Evolutionary conservation across 2,888 invertebrate genomes (phyloP), one percentile per base, ranked within the genome.

Genomic region (Thera obeliscata): DNA sequence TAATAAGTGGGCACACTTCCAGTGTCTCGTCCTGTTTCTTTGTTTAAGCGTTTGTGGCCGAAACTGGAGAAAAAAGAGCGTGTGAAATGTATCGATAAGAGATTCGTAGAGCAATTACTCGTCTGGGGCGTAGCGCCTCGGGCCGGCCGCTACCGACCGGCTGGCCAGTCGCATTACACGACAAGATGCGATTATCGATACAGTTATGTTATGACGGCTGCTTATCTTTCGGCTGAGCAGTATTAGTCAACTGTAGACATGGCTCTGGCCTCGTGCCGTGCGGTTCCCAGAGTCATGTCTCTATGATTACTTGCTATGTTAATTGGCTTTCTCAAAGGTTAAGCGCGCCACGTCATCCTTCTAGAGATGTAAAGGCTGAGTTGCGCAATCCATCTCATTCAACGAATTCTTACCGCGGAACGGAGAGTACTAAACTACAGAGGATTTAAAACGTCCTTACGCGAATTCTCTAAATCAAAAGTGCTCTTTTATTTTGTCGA

Each of bases 171-270:
- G 52, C 60, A 58, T 61, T 52, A 82, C 86, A 86, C 86, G 86
- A 86, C 84, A 84, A 87, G 89, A 89, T 89, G 88, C 85, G 87
- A 87, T 90, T 89, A 88, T 85, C 84, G 89, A 86, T 88, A 87
- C 90, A 86, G 88, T 89, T 90, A 88, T 87, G 86, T 87, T 89
- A 87, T 89, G 89, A 89, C 88, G 86, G 86, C 81, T 81, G 82
- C 81, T 87, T 88, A 88, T 88, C 88, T 87, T 77, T 82, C 83
- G 83, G 81, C 81, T 81, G 80, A 76, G 84, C 85, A 82, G 85
- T 72, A 69, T 67, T 64, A 64, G 64, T 59, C 59, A 60, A 78
- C 82, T 85, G 86, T 85, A 82, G 82, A 81, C 81, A 82, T 84
- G 83, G 85, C 82, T 84, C 83, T 82, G 76, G 73, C 74, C 76